A percentile compares a stretch with the other conserved stretches of the same genome.
phyloP scores from a whole-genome alignment of 1,140 invertebrate species.

The Akabosia matsudoensis region DNA sequence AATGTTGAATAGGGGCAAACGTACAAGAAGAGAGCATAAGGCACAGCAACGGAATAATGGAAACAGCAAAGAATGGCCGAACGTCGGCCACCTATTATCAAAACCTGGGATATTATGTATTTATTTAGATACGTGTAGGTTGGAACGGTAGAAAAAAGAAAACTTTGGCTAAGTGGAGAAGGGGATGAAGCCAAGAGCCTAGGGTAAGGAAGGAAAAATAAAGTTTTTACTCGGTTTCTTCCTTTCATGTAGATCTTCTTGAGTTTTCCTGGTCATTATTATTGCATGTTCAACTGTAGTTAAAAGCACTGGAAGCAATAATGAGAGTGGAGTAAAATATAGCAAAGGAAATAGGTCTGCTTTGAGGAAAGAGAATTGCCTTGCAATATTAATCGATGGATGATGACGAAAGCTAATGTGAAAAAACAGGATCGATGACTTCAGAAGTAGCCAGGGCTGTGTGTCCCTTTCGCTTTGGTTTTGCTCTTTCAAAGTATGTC shows the following conservation, averaged over 20 bases:
- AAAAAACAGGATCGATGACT: too few species aligned
- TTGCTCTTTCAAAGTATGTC: too few species aligned
- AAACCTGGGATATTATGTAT: not conserved
- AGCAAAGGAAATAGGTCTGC: not conserved
- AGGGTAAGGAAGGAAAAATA: not conserved
- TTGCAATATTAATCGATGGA: too few species aligned
- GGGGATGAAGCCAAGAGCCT: not conserved
- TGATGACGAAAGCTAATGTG: too few species aligned
- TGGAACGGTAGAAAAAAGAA: not conserved
- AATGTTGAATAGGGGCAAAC: conserved; percentile 2
- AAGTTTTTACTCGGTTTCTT: not conserved
- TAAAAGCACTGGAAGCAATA: not conserved
- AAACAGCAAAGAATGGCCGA: not conserved
- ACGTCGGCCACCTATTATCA: conserved; percentile 3
- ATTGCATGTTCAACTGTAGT: not conserved
- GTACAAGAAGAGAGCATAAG: conserved; percentile 2
- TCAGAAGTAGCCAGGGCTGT: too few species aligned
- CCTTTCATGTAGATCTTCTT: not conserved
- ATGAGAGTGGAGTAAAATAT: not conserved
- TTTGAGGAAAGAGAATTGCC: not conserved
- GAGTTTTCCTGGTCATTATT: not conserved
- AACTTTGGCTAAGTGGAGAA: not conserved
- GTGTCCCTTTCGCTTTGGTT: too few species aligned
- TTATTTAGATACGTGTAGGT: not conserved
- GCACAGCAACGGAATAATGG: not conserved